Conservation (phyloP, 2,888 invertebrate genomes). For the Pollenia amentaria region DNA sequence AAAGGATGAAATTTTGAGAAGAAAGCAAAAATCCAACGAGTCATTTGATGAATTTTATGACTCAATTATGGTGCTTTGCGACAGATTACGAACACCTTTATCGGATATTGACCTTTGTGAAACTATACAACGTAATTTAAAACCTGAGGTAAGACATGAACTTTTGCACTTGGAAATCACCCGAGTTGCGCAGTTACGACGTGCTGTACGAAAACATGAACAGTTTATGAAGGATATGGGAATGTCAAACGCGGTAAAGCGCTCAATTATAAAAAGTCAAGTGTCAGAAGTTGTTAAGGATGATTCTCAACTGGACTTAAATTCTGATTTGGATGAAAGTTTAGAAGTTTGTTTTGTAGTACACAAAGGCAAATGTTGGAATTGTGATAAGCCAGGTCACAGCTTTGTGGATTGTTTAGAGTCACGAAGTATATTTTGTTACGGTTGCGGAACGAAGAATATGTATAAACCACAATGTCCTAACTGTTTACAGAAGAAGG, state of each 20-base stretch:
- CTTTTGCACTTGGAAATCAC: slow-evolving; percentile 5
- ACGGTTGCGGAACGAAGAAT: slow-evolving; percentile 21
- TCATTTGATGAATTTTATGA: slow-evolving; percentile 7
- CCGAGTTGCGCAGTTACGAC: background rate
- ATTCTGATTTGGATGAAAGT: background rate
- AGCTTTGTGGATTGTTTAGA: background rate
- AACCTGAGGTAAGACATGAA: background rate
- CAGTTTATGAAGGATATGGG: slow-evolving; percentile 24
- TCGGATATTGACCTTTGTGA: background rate
- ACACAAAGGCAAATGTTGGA: too few species aligned
- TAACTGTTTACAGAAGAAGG: background rate
- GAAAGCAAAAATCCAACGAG: slow-evolving; percentile 12
- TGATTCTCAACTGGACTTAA: background rate
- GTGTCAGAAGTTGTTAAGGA: background rate
- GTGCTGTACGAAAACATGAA: background rate
- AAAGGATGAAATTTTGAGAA: slow-evolving; percentile 1
- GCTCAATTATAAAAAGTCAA: background rate
- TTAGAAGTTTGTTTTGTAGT: slow-evolving; percentile 1
- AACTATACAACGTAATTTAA: background rate
- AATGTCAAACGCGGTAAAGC: background rate
- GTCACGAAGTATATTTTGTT: slow-evolving; percentile 3
- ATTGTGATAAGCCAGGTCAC: background rate
- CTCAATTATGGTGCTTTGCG: background rate
- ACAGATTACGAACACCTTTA: background rate
- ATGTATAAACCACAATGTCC: background rate